Base-by-base conservation (phyloP, 2,113 vertebrate species). In the Semicossyphus pulcher region DNA sequence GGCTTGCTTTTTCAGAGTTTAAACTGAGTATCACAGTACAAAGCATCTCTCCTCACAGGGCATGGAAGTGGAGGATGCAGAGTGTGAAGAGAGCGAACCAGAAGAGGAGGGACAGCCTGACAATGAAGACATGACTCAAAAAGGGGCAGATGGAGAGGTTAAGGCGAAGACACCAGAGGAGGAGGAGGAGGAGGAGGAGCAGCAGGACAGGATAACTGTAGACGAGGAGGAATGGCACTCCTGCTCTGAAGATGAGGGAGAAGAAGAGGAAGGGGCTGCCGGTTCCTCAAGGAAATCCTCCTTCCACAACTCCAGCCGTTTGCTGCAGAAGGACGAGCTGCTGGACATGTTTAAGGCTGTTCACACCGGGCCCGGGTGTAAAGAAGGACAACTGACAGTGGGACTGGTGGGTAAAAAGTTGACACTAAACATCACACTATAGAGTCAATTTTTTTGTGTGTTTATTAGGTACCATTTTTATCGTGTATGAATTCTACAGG, bases 201-300 rank as follows among this genome's bases (percentile, higher is more conserved):
- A 94, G 25, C 93, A n/a, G 2, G 84, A 81, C 45, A 90, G 88
- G 5, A 92, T 85, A 89, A 32, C 68, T 59, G 66, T 83, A 47
- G 94, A 94, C 53, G 95, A 96, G 23, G 93, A 94, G 25, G 94
- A 93, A 16, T 99, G 97, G 97, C 91, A 95, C 62, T 97, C 96
- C 0, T 98, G 97, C 86, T 96, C 96, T 6, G 97, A 98, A 84
- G 95, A 93, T 23, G 8, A 71, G 62, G 67, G 61, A 20, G 73
- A 88, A 10, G n/a, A 79, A 21, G 83, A 83, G 18, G 71, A 75
- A 45, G 47, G 25, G 20, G 0, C 42, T 26, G 51, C 14, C 18
- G 16, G 45, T 26, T 71, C 87, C 26, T 80, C 88, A 8, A 41
- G 20, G 7, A 2, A 70, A 18, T 26, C 76, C 31, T 52, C 57